Base-by-base conservation (phyloP, 2,888 invertebrate species). In the Pheosia gnoma region DNA sequence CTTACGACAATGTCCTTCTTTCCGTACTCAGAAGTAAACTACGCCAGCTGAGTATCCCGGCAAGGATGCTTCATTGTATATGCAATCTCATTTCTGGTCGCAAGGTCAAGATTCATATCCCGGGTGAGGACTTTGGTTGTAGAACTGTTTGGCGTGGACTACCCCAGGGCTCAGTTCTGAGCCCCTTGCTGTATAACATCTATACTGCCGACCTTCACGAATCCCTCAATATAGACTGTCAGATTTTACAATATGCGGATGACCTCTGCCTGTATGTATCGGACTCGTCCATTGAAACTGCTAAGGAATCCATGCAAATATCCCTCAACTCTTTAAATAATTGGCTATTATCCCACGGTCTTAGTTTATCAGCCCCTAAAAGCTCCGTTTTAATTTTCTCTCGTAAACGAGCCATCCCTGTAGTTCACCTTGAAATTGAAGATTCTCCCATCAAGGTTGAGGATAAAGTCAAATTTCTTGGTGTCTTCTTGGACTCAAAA, bases 211-310 rank as follows among this genome's bases (percentile, higher is more conserved):
- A 77, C 25, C 54, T 75, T 3, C 68, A 73, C 1, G 0, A 8
- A 5, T 5, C 57, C 7, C 45, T 71, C 0, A 57, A 58, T 8
- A n/a, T 47, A 7, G 59, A 57, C 37, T 67, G 68, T 39, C n/a
- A 68, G 1, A 49, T 76, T 0, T 52, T 78, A 5, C 77, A 76
- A 57, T 77, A 76, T 60, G 78, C 77, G 0, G 76, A 76, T 66
- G 77, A 77, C 47, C 8, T 75, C 6, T 63, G 62, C 3, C 51
- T 75, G 0, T 78, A 73, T 37, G n/a, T 59, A 0, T 25, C 59
- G 5, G 37, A 7, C 7, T 5, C 49, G 0, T 55, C 60, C 7
- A 54, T 67, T 43, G 43, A 58, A 8, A 47, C 59, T 0, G 38
- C 54, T 37, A 4, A 25, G 8, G 9, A 8, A 4, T 13, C 41